phyloP scores from a whole-genome alignment of 2,797 vertebrate species.

The Macrochelys suwanniensis region DNA sequence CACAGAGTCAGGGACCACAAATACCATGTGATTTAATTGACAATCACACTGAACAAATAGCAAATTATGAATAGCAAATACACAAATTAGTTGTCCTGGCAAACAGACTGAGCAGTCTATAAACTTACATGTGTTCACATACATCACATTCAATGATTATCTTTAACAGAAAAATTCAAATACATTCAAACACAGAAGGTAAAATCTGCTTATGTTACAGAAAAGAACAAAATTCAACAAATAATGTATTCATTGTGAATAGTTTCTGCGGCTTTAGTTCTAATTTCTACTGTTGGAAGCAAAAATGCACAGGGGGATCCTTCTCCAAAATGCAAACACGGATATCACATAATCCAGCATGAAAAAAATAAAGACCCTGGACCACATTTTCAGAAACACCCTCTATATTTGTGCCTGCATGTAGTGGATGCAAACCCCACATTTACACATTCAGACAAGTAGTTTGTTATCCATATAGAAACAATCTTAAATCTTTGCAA shows the following conservation, averaged over 20 bases:
- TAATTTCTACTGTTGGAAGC: background rate
- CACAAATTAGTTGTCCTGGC: background rate
- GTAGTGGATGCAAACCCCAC: background rate
- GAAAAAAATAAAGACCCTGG: background rate
- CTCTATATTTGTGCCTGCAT: background rate
- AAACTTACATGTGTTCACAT: background rate
- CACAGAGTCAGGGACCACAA: background rate
- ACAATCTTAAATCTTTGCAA: background rate
- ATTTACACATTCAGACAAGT: slow-evolving; percentile 19
- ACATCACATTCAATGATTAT: background rate
- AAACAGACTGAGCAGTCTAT: background rate
- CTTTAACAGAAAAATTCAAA: background rate
- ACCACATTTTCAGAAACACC: background rate
- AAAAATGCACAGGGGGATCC: background rate
- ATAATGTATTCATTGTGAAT: background rate
- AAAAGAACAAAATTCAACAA: background rate
- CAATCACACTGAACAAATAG: background rate
- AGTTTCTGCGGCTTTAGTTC: background rate
- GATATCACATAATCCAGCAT: background rate
- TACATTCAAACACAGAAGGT: background rate
- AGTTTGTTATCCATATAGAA: slow-evolving; percentile 30
- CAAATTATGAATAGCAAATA: background rate
- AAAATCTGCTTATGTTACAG: background rate
- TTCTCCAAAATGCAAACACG: background rate
- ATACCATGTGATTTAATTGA: background rate